These are phyloP conservation scores for Tetraodon nigroviridis DNA, from an alignment of 2,113 vertebrate species.

Conservation along the genomic window DNA sequence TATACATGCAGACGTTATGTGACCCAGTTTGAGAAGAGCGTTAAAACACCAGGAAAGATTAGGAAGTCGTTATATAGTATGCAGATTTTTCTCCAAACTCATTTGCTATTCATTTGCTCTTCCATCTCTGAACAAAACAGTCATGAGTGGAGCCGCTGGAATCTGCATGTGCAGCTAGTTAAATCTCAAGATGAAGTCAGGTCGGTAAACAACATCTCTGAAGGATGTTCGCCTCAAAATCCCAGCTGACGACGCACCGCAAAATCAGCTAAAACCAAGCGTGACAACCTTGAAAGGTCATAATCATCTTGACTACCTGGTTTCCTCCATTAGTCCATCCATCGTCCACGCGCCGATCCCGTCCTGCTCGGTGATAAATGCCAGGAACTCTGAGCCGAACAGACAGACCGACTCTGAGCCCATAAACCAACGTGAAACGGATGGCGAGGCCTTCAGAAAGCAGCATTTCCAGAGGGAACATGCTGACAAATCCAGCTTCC, in stretches of 20 bases:
- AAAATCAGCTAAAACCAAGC: too few species aligned
- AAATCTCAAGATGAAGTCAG: too few species aligned
- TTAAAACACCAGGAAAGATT: not conserved
- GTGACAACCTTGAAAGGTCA: too few species aligned
- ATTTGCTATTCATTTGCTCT: too few species aligned
- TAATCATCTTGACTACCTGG: too few species aligned
- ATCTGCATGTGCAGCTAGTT: not conserved
- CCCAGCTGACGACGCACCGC: not conserved
- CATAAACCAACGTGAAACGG: too few species aligned
- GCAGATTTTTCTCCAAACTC: too few species aligned
- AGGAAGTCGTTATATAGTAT: not conserved
- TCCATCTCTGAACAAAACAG: too few species aligned
- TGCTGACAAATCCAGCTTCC: not conserved
- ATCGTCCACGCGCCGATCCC: not conserved
- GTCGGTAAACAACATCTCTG: too few species aligned
- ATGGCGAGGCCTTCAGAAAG: too few species aligned
- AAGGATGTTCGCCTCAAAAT: not conserved
- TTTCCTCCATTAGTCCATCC: slow-evolving; percentile 3
- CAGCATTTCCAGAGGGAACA: not conserved
- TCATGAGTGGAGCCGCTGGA: not conserved
- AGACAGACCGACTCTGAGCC: too few species aligned
- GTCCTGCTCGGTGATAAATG: not conserved
- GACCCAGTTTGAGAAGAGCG: not conserved
- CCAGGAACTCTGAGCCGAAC: not conserved
- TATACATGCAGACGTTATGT: too few species aligned